phyloP scores from a whole-genome alignment of 2,888 invertebrate species.

The Andrena trimmerana region DNA sequence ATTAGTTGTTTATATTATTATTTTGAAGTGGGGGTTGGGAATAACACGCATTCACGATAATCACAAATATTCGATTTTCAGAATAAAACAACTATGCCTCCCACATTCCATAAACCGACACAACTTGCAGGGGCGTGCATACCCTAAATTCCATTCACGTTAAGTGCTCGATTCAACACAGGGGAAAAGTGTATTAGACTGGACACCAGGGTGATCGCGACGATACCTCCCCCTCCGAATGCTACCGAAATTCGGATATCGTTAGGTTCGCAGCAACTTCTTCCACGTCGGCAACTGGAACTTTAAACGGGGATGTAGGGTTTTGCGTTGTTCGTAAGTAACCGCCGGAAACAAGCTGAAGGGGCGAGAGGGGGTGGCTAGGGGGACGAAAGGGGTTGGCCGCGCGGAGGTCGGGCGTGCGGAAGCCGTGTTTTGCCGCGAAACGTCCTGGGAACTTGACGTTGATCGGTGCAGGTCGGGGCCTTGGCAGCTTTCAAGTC shows the following conservation, averaged over 20 bases:
- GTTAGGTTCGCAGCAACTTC: conserved; percentile 15
- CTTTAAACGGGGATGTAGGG: conserved; percentile 29
- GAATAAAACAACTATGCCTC: too few relatives aligned
- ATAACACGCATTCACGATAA: too few relatives aligned
- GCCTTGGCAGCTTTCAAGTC: conserved; percentile 59
- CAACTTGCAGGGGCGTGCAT: too few relatives aligned
- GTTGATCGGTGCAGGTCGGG: conserved; percentile 58
- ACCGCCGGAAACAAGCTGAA: conserved; percentile 39
- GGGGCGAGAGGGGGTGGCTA: background rate
- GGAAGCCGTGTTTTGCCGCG: conserved; percentile 50
- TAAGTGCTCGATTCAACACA: too few relatives aligned
- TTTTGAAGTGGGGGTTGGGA: too few relatives aligned
- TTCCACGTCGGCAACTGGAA: conserved; percentile 8
- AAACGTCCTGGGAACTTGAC: conserved; percentile 53
- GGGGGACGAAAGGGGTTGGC: background rate
- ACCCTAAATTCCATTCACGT: too few relatives aligned
- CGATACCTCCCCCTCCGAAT: background rate
- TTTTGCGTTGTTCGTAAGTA: conserved; percentile 48
- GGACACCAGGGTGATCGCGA: background rate
- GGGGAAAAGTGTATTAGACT: background rate
- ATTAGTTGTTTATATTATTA: too few relatives aligned
- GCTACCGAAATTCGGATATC: conserved; percentile 40
- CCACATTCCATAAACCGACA: too few relatives aligned
- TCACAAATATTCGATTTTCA: too few relatives aligned
- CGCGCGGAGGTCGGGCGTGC: background rate